phyloP scores from a whole-genome alignment of 2,797 vertebrate genomes.

The Myioborus miniatus region DNA sequence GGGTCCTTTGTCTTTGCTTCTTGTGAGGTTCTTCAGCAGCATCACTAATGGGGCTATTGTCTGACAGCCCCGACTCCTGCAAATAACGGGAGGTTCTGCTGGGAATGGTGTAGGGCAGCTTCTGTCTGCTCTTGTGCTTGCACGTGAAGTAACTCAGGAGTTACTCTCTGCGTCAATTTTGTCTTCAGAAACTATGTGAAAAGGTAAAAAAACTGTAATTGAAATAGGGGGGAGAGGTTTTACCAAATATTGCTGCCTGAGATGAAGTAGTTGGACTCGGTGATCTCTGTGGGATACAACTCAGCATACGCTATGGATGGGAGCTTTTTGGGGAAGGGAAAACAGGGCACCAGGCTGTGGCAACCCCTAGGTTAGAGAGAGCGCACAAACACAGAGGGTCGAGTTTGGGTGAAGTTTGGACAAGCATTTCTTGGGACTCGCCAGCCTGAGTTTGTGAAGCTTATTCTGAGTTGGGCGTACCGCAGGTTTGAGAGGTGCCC shows the following conservation, averaged over 20 bases:
- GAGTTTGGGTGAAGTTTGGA: background rate
- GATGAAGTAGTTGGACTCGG: background rate
- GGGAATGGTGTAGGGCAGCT: background rate
- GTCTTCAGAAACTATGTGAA: background rate
- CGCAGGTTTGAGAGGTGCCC: background rate
- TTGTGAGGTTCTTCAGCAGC: conserved; percentile 20
- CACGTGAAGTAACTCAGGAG: background rate
- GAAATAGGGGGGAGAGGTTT: background rate
- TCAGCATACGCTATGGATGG: background rate
- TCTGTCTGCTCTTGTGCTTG: background rate
- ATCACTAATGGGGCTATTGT: conserved; percentile 27
- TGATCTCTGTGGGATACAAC: background rate
- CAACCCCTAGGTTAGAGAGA: background rate
- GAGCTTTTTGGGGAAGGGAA: background rate
- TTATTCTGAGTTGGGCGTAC: background rate
- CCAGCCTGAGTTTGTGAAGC: background rate
- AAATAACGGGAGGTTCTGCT: background rate
- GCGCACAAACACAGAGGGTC: background rate
- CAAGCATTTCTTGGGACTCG: background rate
- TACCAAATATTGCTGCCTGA: background rate
- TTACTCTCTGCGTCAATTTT: background rate
- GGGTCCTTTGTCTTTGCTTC: conserved; percentile 57
- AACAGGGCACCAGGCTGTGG: background rate
- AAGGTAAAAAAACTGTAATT: background rate
- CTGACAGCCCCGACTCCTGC: background rate